Evolutionary conservation across 2,113 vertebrate species (phyloP), one percentile per base, ranked within the genome.

Genomic region (Misgurnus anguillicaudatus): DNA sequence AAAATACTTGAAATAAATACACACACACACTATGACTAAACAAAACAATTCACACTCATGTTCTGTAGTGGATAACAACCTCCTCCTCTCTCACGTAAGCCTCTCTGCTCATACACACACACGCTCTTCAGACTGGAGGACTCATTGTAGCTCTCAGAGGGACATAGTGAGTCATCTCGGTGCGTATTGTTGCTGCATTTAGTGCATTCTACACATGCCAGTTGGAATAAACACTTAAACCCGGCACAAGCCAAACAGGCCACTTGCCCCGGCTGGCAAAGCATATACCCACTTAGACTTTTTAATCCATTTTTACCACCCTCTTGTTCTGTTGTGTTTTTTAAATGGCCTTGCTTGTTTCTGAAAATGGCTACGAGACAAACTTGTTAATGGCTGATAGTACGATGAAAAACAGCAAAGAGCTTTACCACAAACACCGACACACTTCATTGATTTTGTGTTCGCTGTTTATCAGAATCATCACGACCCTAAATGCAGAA

Each of bases 401-500:
- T 58, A 57, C 60, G 6, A 39, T 5, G 58, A 58, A 47, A 53
- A 58, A 68, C 36, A 72, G 4, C 61, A 24, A 63, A 21, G 48
- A n/a, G 39, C 13, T 8, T 64, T 17, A 53, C 57, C 65, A 2
- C 9, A 69, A n/a, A 55, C 70, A 64, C 48, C 65, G 19, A 9
- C 41, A 64, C 6, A 71, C 21, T 21, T 19, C 0, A 57, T n/a
- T 14, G 62, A 48, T 16, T 66, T 60, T 67, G 39, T 75, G 45
- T 53, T 75, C 10, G 51, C 45, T 14, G 19, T 83, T 11, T 74
- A 3, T 68, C 84, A 96, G 96, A 88, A 93, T 97, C 79, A 90
- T 95, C 42, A 85, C 67, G 45, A 88, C 88, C 77, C 89, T 97
- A 53, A 93, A 95, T 36, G 47, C 88, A 1, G 92, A 93, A 0